A percentile compares a stretch with the other conserved stretches of the same genome.
phyloP scores from a whole-genome alignment of 2,113 vertebrate genomes.

The Ctenodactylus gundi region DNA sequence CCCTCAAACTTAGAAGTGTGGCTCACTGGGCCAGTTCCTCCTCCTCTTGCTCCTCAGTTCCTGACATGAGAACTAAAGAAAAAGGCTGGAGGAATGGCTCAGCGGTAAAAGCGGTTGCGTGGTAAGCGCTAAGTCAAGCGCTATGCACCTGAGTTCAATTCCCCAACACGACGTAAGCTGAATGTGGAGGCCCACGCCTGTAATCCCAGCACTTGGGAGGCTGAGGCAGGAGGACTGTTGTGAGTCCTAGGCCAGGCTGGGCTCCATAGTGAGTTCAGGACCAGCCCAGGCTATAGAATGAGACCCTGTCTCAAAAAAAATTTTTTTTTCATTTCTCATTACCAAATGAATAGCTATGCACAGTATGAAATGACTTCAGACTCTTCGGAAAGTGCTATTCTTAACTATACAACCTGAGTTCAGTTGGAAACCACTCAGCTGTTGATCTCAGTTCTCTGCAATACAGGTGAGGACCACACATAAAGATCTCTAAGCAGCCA shows the following conservation, averaged over 20 bases:
- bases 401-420: background rate
- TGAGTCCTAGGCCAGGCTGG: too few species aligned
- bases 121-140: too few species aligned
- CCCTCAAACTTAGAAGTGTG: background rate
- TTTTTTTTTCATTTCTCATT: background rate
- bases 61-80: background rate
- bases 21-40: background rate
- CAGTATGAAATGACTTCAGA: background rate
- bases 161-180: too few species aligned
- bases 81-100: too few species aligned
- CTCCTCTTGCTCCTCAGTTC: background rate
- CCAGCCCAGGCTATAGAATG: too few species aligned
- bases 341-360: fast-evolving
- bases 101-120: too few species aligned
- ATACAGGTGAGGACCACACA: background rate
- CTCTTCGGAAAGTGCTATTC: background rate
- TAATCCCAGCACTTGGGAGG: too few species aligned
- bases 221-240: too few species aligned
- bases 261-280: too few species aligned
- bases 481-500: background rate
- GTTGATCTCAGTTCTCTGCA: background rate
- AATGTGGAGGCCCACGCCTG: too few species aligned
- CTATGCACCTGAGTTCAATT: too few species aligned
- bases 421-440: background rate
- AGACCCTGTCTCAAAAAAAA: too few species aligned